Conservation (phyloP, 2,113 vertebrate species). For the Oreotrochilus melanogaster region DNA sequence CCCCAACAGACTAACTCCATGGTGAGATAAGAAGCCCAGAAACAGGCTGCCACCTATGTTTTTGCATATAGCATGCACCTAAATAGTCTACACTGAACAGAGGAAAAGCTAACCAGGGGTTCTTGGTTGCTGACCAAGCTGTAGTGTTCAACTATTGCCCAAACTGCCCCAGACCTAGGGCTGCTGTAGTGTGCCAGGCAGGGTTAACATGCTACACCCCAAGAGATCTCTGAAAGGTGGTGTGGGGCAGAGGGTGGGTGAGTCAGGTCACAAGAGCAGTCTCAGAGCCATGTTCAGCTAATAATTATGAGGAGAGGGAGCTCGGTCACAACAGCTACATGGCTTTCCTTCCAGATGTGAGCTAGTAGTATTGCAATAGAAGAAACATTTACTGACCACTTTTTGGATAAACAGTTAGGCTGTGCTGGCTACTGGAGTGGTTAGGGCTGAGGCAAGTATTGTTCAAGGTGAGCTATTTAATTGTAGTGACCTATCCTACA, state of each 20-base stretch:
- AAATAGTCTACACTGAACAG: background rate
- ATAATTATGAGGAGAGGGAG: background rate
- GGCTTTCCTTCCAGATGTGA: background rate
- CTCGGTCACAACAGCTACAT: background rate
- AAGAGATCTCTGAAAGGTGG: background rate
- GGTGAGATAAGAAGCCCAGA: background rate
- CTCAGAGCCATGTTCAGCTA: background rate
- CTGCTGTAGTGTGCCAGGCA: background rate
- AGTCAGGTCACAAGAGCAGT: background rate
- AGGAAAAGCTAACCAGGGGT: background rate
- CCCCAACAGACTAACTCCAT: background rate
- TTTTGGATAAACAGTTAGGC: background rate
- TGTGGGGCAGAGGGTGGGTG: background rate
- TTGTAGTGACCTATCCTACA: background rate
- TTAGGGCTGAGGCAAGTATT: background rate
- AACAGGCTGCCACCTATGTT: background rate
- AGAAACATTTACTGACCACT: background rate
- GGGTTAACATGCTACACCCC: background rate
- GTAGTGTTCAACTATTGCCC: background rate
- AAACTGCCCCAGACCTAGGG: background rate
- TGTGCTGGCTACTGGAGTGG: background rate
- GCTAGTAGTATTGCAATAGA: background rate
- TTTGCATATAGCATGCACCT: background rate
- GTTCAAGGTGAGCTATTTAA: background rate
- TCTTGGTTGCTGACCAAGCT: background rate